Evolutionary conservation across 1,140 invertebrate species (phyloP), one percentile per base, ranked within the genome.

Genomic region (Rhyacophila brunnea): DNA sequence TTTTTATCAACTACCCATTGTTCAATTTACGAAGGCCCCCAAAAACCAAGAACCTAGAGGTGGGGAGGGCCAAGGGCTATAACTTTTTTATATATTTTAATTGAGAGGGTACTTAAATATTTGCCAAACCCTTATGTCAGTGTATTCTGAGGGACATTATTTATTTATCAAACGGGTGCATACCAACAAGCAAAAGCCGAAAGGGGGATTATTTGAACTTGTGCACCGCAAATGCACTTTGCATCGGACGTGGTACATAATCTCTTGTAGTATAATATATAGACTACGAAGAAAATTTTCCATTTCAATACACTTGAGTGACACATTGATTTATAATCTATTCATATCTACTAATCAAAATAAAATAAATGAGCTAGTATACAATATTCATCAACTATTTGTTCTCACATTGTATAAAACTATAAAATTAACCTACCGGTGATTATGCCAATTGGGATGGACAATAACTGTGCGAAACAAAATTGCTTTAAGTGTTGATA

Each of bases 91-190:
- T 61, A 54, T 53, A 65, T 65, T 65, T 65, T 65, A 65, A 65
- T 65, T 65, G 63, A 65, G 63, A 65, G 63, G 63, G 63, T 65
- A 65, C 63, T 65, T 65, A 65, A 65, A 65, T 65, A 65, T 65
- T 65, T 65, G 63, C 54, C 58, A 36, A 61, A 45, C 63, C 63
- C 63, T 65, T 65, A 65, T 65, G 63, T 61, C 63, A 65, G 63
- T 61, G 63, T 65, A 65, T 58, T 65, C 49, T 60, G 63, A 61
- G 63, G 63, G 63, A 65, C 63, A 65, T 65, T 65, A 65, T 65
- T 65, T 65, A 65, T 65, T 65, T 65, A 65, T 61, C 58, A 65
- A 65, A 52, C 55, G 63, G 58, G 63, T 61, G 58, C 58, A 65
- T 58, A 58, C 58, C 63, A 58, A 65, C 63, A 61, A 65, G 56